Base-by-base conservation (phyloP, 1,140 invertebrate species). In the Macrosteles quadrilineatus region DNA sequence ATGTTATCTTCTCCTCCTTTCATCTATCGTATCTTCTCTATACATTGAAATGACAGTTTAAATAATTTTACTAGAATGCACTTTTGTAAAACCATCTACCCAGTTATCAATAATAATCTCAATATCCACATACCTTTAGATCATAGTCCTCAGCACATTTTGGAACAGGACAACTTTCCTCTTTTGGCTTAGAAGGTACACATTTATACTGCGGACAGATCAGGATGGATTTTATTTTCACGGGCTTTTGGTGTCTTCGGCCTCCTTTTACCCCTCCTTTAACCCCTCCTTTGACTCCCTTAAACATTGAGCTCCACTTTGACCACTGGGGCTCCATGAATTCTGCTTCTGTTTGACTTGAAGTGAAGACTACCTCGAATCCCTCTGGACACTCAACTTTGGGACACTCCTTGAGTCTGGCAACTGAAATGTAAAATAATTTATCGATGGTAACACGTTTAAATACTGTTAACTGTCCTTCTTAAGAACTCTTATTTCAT, bases 121-220 rank as follows among this genome's bases (percentile, higher is more conserved):
- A n/a, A n/a, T 36, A 23, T 57, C 29, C 29, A 36, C 59, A 21
- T 29, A 59, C 55, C 55, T 65, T 19, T 40, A 72, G 36, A 23
- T 72, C 62, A 64, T 70, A 71, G 30, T 65, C 71, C n/a, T 72
- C 30, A 9, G 68, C 29, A 59, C 73, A 74, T 29, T 67, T 63
- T 12, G 73, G 73, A 32, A 62, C 68, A 2, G 67, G 66, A 67
- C 72, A 73, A 23, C 55, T 32, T 14, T 69, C 32, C 21, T 69
- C 50, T 6, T 68, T 29, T n/a, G 59, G 45, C 31, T 53, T 47
- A 12, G 30, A 19, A 0, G 72, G 67, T 1, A 74, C 36, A 79
- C 82, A 67, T 75, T 78, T 50, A 67, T 76, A 69, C 72, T 80
- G 79, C 47, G 59, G 74, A 59, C 74, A 78, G 3, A 62, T 67